Evolutionary conservation across 2,888 invertebrate species (phyloP).

Genomic region (Plagiodera versicolora): DNA sequence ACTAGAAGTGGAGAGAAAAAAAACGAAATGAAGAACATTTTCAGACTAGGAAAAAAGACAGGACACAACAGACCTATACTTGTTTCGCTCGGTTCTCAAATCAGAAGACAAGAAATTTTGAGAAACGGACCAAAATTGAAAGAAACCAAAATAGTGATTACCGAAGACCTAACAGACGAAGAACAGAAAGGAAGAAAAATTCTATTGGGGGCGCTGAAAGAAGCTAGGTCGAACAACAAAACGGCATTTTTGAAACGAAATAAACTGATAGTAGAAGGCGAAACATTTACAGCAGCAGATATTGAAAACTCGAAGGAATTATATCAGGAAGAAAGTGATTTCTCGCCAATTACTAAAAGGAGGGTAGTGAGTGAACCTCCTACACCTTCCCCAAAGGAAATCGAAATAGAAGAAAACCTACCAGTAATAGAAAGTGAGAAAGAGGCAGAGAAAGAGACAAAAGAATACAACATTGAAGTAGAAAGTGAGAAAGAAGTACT

Average conservation of each 20-base stretch:
- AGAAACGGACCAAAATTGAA: not conserved
- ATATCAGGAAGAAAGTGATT: not conserved
- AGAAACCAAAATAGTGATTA: conserved; percentile 1
- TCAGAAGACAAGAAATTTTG: conserved; percentile 3
- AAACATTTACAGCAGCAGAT: not conserved
- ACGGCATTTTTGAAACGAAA: conserved; percentile 2
- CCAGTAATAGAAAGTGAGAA: not conserved
- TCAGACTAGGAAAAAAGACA: conserved; percentile 8
- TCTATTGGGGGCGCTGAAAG: conserved; percentile 4
- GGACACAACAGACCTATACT: conserved; percentile 2
- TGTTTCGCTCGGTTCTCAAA: conserved; percentile 6
- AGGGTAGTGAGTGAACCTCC: conserved; percentile 5
- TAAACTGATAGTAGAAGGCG: conserved; percentile 2
- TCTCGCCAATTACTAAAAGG: not conserved
- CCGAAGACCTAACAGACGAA: conserved; percentile 1
- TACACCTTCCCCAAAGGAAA: conserved; percentile 2
- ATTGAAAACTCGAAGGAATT: not conserved
- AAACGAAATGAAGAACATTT: conserved; percentile 1
- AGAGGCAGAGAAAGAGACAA: not conserved
- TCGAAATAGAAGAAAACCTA: conserved; percentile 6
- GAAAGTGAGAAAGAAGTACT: conserved; percentile 1
- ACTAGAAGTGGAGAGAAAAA: not conserved
- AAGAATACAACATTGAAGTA: too few species aligned
- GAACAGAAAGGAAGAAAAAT: not conserved
- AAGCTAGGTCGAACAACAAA: conserved; percentile 2